Percentiles rank a stretch among this genome's conserved stretches.
phyloP scores from a whole-genome alignment of 1,140 invertebrate species.

The Ectropis grisescens region DNA sequence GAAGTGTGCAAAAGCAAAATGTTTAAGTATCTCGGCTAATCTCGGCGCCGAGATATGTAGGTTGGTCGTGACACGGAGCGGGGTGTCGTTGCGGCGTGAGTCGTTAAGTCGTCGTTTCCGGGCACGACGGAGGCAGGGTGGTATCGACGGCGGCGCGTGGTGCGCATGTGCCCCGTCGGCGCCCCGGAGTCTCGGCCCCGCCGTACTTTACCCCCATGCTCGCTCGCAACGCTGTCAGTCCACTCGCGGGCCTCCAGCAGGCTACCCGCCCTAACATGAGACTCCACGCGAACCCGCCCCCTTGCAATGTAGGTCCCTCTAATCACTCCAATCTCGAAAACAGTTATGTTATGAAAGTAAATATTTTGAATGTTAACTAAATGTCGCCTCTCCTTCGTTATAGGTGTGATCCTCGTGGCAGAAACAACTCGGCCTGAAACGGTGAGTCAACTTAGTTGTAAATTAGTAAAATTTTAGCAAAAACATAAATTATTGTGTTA shows the following conservation, averaged over 20 bases:
- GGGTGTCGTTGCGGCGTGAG: constrained; percentile 47
- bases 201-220: constrained; percentile 49
- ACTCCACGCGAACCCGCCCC: too few relatives aligned
- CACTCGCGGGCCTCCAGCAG: constrained; percentile 25
- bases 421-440: too few relatives aligned
- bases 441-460: too few relatives aligned
- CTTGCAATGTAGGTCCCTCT: constrained; percentile 21
- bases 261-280: constrained; percentile 21
- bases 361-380: too few relatives aligned
- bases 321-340: too few relatives aligned
- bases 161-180: constrained; percentile 57
- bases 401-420: constrained; percentile 38
- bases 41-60: too few relatives aligned
- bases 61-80: constrained; percentile 22
- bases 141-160: constrained; percentile 34
- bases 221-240: constrained; percentile 44
- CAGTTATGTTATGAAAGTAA: constrained; percentile 15
- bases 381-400: constrained; percentile 34
- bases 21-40: too few relatives aligned
- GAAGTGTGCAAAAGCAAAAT: too few relatives aligned
- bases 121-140: constrained; percentile 54
- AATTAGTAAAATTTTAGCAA: too few relatives aligned
- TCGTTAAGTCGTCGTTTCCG: constrained; percentile 64
- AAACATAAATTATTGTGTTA: too few relatives aligned
- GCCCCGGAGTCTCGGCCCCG: constrained; percentile 54